phyloP scores from a whole-genome alignment of 1,140 invertebrate species.

The Drosophila rufa region DNA sequence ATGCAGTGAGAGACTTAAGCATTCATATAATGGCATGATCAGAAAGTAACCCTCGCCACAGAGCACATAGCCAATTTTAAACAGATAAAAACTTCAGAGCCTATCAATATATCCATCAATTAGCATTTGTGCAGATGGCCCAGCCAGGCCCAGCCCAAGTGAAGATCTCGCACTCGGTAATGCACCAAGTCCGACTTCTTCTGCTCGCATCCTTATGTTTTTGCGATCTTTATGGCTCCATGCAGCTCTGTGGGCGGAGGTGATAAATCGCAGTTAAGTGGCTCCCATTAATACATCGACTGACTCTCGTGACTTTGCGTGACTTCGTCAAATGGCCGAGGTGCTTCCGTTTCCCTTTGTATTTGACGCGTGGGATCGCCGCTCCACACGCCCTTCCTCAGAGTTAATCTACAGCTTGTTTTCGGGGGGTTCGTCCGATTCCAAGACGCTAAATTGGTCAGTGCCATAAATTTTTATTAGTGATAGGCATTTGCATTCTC shows the following conservation, averaged over 20 bases:
- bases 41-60: neutral
- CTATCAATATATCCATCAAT: conserved; percentile 42
- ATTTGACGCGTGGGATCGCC: conserved; percentile 60
- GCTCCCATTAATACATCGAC: conserved; percentile 52
- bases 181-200: neutral
- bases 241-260: conserved; percentile 54
- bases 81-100: conserved; percentile 17
- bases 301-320: conserved; percentile 7
- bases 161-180: conserved; percentile 3
- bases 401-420: conserved; percentile 1
- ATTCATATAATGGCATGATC: neutral
- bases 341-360: conserved; percentile 64
- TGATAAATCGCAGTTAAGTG: conserved; percentile 75
- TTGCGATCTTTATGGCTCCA: conserved; percentile 44
- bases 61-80: conserved; percentile 10
- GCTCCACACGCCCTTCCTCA: conserved; percentile 23
- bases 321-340: conserved; percentile 15
- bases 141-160: neutral
- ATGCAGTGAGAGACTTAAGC: neutral
- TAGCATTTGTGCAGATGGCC: conserved; percentile 22
- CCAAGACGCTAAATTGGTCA: conserved; percentile 43
- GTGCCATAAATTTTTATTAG: conserved; percentile 69
- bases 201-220: conserved; percentile 4
- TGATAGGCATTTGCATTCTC: conserved; percentile 12
- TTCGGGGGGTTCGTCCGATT: conserved; percentile 38